Evolutionary conservation across 2,797 vertebrate species (phyloP).

Genomic region (Cyprinodon diabolis): DNA sequence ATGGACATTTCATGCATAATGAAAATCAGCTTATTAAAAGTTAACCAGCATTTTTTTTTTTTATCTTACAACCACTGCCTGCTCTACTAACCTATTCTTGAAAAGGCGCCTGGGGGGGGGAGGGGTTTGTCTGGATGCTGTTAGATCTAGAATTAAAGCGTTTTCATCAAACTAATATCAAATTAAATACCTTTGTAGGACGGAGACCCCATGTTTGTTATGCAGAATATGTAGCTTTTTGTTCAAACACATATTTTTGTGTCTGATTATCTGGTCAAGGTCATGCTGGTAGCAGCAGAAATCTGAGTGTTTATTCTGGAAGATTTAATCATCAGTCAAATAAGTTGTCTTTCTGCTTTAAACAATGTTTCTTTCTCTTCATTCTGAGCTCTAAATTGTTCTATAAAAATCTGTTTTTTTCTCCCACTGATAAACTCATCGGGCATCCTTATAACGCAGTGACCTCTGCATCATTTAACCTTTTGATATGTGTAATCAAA

Average conservation of each 20-base stretch:
- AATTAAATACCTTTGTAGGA: constrained; percentile 4
- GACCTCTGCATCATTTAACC: too few relatives aligned
- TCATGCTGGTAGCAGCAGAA: not conserved
- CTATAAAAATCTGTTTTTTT: too few relatives aligned
- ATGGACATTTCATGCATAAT: constrained; percentile 64
- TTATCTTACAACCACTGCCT: constrained; percentile 42
- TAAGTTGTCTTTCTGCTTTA: not conserved
- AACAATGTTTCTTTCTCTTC: too few relatives aligned
- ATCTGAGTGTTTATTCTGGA: not conserved
- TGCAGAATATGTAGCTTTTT: not conserved
- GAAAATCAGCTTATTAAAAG: constrained; percentile 73
- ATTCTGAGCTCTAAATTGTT: too few relatives aligned
- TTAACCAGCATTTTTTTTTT: constrained; percentile 64
- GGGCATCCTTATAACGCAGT: too few relatives aligned
- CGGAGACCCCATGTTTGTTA: not conserved
- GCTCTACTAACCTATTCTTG: constrained; percentile 62
- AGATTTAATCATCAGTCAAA: not conserved
- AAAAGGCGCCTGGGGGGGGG: constrained; percentile 22
- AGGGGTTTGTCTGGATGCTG: constrained; percentile 6
- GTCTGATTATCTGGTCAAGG: not conserved
- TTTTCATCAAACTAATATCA: constrained; percentile 7
- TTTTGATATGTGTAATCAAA: too few relatives aligned
- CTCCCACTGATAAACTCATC: too few relatives aligned
- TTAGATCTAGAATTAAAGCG: not conserved
- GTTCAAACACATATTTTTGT: not conserved